Conservation (phyloP, 2,113 vertebrate genomes). For the Nothocercus julius region DNA sequence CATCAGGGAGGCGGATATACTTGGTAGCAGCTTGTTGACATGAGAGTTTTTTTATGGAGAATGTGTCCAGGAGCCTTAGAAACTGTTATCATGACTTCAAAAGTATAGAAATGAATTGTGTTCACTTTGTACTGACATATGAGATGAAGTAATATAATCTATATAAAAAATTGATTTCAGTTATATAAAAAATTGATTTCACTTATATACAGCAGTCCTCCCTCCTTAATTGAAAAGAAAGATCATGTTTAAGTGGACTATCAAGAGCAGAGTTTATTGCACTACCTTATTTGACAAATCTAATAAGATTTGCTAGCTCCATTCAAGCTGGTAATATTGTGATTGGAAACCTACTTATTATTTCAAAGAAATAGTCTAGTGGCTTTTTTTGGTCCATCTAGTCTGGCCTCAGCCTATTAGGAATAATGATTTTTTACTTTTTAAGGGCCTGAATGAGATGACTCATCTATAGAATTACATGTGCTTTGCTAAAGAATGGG, state of each 20-base stretch:
- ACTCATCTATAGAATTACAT: background rate
- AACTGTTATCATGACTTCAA: background rate
- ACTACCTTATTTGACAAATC: background rate
- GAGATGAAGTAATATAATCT: background rate
- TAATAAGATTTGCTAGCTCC: background rate
- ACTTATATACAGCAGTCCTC: background rate
- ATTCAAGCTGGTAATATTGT: background rate
- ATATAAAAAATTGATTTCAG: no score
- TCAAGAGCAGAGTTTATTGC: background rate
- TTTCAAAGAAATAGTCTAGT: background rate
- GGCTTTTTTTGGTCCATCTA: background rate
- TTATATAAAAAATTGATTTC: no score
- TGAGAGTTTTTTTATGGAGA: background rate
- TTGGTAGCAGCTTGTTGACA: background rate
- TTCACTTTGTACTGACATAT: background rate
- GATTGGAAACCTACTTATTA: background rate
- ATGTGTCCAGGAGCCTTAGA: background rate
- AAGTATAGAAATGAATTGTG: background rate
- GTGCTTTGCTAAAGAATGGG: background rate
- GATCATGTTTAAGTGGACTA: no score
- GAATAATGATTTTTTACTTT: background rate
- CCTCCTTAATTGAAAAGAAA: background rate
- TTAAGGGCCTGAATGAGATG: background rate
- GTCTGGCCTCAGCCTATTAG: background rate
- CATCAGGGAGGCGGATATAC: background rate